Evolutionary conservation across 2,113 vertebrate genomes (phyloP), one percentile per base, ranked within the genome.

Genomic region (Rhagologus leucostigma): DNA sequence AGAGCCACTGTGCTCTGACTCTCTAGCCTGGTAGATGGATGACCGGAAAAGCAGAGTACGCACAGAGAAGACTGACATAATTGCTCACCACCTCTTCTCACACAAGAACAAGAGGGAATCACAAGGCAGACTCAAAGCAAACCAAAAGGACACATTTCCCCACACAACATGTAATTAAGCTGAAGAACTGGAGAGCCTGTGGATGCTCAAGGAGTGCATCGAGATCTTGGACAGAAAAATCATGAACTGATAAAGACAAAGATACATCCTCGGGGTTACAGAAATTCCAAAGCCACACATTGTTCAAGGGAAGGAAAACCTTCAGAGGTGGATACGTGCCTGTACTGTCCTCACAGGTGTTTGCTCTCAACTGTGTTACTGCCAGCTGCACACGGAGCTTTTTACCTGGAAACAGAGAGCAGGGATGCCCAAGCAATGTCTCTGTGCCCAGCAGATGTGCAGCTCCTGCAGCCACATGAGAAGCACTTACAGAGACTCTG

Each of bases 361-460:
- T 32, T 21, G 32, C 32, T 44, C 62, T 29, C 16, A 35, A n/a
- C 10, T 2, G 0, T 1, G 7, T 55, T 37, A 23, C 0, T 17
- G 35, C 50, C 12, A 33, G 57, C 37, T 24, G 22, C 37, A 79
- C 19, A 23, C 0, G 2, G 63, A 27, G 41, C 19, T 69, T 70
- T 32, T 14, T 26, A 18, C 35, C 14, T 29, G 47, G 76, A 46
- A 75, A 53, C 29, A 52, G 8, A 47, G 33, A 74, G 21, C 35
- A 59, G 30, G 11, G 49, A 71, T 9, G 26, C 32, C 46, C 5
- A 2, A 67, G 76, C 33, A 29, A 37, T 1, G 3, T 10, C 46
- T n/a, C 6, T 2, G 0, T 19, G 27, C 10, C 47, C 78, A 60
- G 21, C 10, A 30, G 44, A 57, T 3, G 10, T 21, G 56, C 60